Percentiles rank a stretch among this genome's conserved stretches.
Conservation (phyloP, 2,888 invertebrate species). For the Norana najaformis region DNA sequence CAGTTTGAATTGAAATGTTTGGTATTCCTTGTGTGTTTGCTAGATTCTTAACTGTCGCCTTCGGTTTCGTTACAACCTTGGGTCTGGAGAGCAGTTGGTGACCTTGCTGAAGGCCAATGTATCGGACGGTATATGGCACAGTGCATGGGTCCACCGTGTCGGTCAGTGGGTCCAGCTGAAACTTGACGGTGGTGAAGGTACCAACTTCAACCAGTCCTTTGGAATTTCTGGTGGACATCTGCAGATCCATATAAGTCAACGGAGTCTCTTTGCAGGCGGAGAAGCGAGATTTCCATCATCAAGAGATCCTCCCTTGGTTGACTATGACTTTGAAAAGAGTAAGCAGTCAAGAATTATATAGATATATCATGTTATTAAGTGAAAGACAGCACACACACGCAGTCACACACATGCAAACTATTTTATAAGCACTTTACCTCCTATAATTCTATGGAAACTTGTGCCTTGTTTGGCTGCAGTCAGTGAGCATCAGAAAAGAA, state of each 20-base stretch:
- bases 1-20: neutral
- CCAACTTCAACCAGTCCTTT: conserved; percentile 53
- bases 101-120: conserved; percentile 87
- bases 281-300: conserved; percentile 45
- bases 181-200: conserved; percentile 90
- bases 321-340: conserved; percentile 44
- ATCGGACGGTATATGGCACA: conserved; percentile 96
- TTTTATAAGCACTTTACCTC: too few relatives aligned
- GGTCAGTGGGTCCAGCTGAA: conserved; percentile 90
- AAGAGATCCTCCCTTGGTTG: conserved; percentile 42
- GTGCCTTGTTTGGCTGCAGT: too few relatives aligned
- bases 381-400: too few relatives aligned
- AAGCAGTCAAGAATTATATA: conserved; percentile 22
- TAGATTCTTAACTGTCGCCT: conserved; percentile 65
- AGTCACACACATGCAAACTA: too few relatives aligned
- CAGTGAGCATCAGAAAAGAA: too few relatives aligned
- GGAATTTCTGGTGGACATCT: conserved; percentile 63
- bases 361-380: too few relatives aligned
- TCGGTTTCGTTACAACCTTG: conserved; percentile 89
- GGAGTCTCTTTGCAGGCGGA: conserved; percentile 46
- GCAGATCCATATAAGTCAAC: conserved; percentile 42
- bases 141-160: conserved; percentile 84
- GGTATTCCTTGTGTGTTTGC: neutral
- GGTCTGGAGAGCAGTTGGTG: conserved; percentile 84
- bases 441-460: too few relatives aligned